Percentiles rank a stretch among this genome's conserved stretches.
These are phyloP conservation scores for Theonella swinhoei DNA, from an alignment of 37 sponge, comb jelly and placozoan species.

Conservation along the genomic window DNA sequence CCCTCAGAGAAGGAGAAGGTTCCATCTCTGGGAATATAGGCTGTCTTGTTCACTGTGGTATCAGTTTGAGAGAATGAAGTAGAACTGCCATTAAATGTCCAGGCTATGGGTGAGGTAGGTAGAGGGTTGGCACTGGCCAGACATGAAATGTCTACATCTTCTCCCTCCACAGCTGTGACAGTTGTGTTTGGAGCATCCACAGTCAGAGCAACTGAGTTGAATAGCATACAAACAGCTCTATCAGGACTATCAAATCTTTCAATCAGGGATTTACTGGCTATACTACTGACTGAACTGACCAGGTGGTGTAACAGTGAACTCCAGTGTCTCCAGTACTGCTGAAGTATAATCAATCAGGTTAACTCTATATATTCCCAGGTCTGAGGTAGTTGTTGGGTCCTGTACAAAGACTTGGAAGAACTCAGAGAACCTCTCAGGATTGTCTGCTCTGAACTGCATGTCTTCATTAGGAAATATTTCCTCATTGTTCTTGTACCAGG, in stretches of 20 bases:
- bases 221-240: background rate
- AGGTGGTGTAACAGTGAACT: background rate
- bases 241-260: no score
- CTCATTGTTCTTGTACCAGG: slow-evolving; percentile 15
- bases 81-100: background rate
- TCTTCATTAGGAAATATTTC: background rate
- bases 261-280: no score
- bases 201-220: background rate
- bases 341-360: background rate
- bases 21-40: background rate
- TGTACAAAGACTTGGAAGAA: slow-evolving; percentile 38
- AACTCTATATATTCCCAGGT: slow-evolving; percentile 14
- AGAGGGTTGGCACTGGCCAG: slow-evolving; percentile 28
- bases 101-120: slow-evolving; percentile 28
- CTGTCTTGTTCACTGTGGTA: background rate
- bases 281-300: no score
- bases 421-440: background rate
- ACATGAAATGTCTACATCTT: slow-evolving; percentile 19
- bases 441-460: background rate
- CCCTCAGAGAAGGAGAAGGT: background rate
- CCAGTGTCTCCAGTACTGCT: background rate
- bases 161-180: slow-evolving; percentile 29
- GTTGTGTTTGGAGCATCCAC: background rate
- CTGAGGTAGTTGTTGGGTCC: slow-evolving; percentile 2
- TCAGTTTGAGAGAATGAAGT: background rate